These are phyloP conservation scores for Tiliacea citrago DNA, from an alignment of 2,888 invertebrate species.

Conservation along the genomic window DNA sequence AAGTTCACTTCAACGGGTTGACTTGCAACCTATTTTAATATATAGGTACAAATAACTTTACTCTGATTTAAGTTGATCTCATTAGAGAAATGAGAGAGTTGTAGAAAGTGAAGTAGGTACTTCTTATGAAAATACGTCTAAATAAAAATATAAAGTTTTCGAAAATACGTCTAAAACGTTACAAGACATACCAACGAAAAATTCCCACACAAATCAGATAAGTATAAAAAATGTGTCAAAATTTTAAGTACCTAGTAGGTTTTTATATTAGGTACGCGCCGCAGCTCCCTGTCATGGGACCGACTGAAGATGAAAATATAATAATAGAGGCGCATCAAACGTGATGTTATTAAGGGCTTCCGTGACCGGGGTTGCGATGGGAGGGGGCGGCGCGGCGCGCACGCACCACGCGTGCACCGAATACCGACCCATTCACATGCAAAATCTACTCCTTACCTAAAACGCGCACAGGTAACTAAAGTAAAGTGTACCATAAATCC, in stretches of 20 bases:
- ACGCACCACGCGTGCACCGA: conserved; percentile 85
- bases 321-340: conserved; percentile 91
- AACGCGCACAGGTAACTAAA: conserved; percentile 72
- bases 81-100: background rate
- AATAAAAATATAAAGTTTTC: no score
- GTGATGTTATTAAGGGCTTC: conserved; percentile 90
- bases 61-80: background rate
- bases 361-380: conserved; percentile 86
- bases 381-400: conserved; percentile 72
- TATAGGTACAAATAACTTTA: background rate
- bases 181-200: conserved; percentile 3
- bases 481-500: conserved; percentile 76
- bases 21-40: background rate
- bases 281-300: conserved; percentile 86
- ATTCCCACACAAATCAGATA: conserved; percentile 60
- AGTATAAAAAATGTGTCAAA: conserved; percentile 69
- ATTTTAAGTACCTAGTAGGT: conserved; percentile 73
- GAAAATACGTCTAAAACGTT: background rate
- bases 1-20: conserved; percentile 19
- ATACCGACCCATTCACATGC: conserved; percentile 86
- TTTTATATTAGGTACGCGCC: conserved; percentile 76
- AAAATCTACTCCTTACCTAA: conserved; percentile 82
- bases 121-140: background rate
- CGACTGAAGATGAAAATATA: conserved; percentile 89
- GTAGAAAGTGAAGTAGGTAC: background rate